Percentiles rank a stretch among this genome's conserved stretches.
These are phyloP conservation scores for Ylistrum balloti DNA, from an alignment of 1,140 invertebrate genomes.

Conservation along the genomic window DNA sequence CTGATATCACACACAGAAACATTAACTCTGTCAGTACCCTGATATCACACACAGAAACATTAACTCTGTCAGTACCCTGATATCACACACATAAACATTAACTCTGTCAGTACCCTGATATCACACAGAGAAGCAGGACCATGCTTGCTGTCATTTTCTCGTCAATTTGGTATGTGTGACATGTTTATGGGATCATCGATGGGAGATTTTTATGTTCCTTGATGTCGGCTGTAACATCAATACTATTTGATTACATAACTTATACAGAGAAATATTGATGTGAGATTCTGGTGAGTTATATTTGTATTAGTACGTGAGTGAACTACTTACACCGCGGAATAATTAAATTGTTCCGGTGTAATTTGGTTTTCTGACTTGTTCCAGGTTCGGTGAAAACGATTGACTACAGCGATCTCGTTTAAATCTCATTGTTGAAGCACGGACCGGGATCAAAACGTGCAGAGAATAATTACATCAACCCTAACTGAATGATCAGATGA, in stretches of 20 bases:
- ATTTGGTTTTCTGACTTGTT: constrained; percentile 23
- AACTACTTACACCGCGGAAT: constrained; percentile 31
- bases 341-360: neutral
- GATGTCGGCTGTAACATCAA: no score
- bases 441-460: neutral
- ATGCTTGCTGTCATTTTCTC: no score
- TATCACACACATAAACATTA: no score
- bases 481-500: neutral
- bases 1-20: no score
- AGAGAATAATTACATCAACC: constrained; percentile 5
- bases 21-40: no score
- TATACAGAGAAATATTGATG: neutral
- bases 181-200: no score
- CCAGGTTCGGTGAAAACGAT: neutral
- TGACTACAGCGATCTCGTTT: neutral
- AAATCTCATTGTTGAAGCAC: constrained; percentile 15
- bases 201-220: no score
- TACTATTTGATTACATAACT: constrained; percentile 13
- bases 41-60: no score
- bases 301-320: neutral
- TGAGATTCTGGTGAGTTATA: neutral
- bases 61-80: no score
- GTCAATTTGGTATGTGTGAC: no score
- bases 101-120: no score
- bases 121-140: no score